These are phyloP conservation scores for Phytoseiulus persimilis DNA, from an alignment of 2,888 invertebrate species.

Conservation along the genomic window DNA sequence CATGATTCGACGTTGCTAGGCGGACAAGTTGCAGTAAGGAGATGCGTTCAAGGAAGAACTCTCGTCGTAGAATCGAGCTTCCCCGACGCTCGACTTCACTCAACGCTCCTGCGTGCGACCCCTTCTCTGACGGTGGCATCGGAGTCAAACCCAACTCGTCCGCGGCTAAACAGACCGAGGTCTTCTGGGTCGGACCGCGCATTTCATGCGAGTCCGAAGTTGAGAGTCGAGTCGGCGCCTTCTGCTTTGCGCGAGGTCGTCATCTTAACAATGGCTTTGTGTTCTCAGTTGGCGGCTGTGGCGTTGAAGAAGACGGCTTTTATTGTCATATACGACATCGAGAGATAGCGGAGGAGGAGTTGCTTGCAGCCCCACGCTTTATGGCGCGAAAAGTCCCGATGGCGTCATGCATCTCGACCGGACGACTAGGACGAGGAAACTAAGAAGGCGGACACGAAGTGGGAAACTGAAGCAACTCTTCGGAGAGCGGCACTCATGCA, in stretches of 20 bases:
- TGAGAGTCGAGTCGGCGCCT: background rate
- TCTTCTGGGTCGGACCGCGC: too few relatives aligned
- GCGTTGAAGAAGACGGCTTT: slow-evolving; percentile 13
- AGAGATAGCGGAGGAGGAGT: background rate
- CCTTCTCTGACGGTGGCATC: background rate
- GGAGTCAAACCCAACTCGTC: background rate
- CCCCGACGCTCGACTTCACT: background rate
- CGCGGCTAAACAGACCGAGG: too few relatives aligned
- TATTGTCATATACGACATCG: background rate
- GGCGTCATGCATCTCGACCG: background rate
- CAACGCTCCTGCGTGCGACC: background rate
- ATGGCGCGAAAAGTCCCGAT: slow-evolving; percentile 28
- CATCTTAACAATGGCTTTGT: slow-evolving; percentile 37
- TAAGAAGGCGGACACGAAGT: background rate
- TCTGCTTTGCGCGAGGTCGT: background rate
- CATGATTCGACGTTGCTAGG: background rate
- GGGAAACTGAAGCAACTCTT: background rate
- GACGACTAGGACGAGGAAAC: background rate
- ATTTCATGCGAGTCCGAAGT: background rate
- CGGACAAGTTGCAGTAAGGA: background rate
- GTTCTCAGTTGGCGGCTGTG: slow-evolving; percentile 6
- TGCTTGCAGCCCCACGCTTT: background rate
- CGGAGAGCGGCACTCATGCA: background rate
- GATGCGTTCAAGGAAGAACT: background rate
- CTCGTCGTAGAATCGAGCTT: background rate